Percentiles rank a stretch among this genome's conserved stretches.
Conservation (phyloP, 2,888 invertebrate genomes). For the Micoletzkya japonica region DNA sequence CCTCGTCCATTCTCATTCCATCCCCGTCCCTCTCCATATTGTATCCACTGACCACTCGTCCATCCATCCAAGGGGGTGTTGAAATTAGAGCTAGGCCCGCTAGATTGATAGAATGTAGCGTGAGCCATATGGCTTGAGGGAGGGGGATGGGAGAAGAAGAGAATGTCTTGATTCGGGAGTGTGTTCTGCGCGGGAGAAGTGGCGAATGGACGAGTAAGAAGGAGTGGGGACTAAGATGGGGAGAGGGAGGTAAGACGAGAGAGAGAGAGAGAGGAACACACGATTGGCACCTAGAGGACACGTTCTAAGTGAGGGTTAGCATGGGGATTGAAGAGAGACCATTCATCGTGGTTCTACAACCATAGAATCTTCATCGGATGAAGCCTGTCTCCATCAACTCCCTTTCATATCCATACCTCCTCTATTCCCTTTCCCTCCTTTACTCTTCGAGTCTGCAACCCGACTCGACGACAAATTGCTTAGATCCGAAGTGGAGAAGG, state of each 20-base stretch:
- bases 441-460: too few relatives aligned
- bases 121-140: too few relatives aligned
- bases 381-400: too few relatives aligned
- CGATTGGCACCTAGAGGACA: too few relatives aligned
- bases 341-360: too few relatives aligned
- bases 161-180: not conserved
- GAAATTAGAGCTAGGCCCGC: conserved; percentile 8
- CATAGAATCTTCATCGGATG: too few relatives aligned
- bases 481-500: too few relatives aligned
- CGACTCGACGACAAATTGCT: too few relatives aligned
- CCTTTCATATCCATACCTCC: too few relatives aligned
- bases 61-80: conserved; percentile 8
- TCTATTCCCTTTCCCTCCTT: too few relatives aligned
- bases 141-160: conserved; percentile 10
- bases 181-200: conserved; percentile 1
- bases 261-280: conserved; percentile 8
- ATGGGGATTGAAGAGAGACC: too few relatives aligned
- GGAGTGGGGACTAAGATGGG: conserved; percentile 22
- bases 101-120: conserved; percentile 19
- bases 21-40: not conserved
- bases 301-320: too few relatives aligned
- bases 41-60: not conserved
- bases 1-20: not conserved
- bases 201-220: not conserved
- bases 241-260: conserved; percentile 5